Evolutionary conservation across 64 coral and sea anemone genomes (phyloP).

Genomic region (Platygyra sinensis): DNA sequence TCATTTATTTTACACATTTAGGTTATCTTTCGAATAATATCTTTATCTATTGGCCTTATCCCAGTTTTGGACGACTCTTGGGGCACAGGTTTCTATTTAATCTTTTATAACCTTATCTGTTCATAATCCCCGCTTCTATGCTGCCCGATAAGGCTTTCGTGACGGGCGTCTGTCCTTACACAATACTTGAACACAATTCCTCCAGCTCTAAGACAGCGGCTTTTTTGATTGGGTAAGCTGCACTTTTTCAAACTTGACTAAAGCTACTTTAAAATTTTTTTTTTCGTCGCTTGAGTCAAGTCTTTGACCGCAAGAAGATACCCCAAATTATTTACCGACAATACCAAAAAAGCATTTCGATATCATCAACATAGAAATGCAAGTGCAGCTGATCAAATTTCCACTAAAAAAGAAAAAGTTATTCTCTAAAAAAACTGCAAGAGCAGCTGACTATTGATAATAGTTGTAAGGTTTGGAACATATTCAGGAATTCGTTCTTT

Average conservation of each 20-base stretch:
- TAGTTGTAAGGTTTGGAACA: neutral
- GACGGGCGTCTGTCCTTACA: neutral
- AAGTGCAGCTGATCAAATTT: too few relatives aligned
- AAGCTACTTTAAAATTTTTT: too few relatives aligned
- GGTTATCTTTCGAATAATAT: neutral
- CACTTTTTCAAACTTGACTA: neutral
- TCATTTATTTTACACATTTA: neutral
- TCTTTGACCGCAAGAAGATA: too few relatives aligned
- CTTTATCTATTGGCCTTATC: neutral
- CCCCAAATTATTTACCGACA: too few relatives aligned
- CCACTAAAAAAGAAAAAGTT: too few relatives aligned
- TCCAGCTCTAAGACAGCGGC: neutral
- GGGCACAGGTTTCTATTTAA: neutral
- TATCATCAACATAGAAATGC: too few relatives aligned
- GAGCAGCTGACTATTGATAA: neutral
- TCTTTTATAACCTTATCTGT: neutral
- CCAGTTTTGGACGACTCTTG: neutral
- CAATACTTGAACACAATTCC: neutral
- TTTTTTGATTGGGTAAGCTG: neutral
- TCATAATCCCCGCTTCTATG: slow-evolving; percentile 9
- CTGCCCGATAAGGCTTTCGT: neutral
- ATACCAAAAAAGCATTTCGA: too few relatives aligned
- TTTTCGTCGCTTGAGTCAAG: too few relatives aligned
- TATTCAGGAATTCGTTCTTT: neutral
- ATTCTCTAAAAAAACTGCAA: too few relatives aligned